Conservation (phyloP, 2,113 vertebrate species). For the Corythornis cristatus region DNA sequence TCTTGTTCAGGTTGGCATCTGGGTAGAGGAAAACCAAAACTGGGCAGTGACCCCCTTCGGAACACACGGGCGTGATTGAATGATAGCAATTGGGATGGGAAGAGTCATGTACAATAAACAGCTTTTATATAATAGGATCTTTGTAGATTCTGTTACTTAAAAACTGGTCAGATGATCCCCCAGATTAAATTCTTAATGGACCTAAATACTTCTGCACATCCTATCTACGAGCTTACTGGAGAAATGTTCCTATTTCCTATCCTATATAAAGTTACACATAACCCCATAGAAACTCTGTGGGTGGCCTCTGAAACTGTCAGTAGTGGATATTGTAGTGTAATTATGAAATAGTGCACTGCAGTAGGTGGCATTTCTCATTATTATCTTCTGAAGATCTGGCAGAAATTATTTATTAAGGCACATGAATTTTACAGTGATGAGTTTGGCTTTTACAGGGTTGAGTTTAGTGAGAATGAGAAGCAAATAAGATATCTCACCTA, state of each 20-base stretch:
- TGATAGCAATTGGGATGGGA: not conserved
- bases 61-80: not conserved
- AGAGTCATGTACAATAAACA: not conserved
- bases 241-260: not conserved
- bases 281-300: not conserved
- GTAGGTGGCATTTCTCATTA: not conserved
- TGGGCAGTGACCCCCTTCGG: not conserved
- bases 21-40: not conserved
- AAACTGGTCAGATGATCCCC: not conserved
- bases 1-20: slow-evolving; percentile 88
- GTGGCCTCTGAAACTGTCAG: not conserved
- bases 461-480: not conserved
- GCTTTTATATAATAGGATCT: not conserved
- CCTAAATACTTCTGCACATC: not conserved
- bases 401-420: not conserved
- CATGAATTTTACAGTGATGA: not conserved
- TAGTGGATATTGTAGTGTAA: not conserved
- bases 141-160: not conserved
- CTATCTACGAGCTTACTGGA: not conserved
- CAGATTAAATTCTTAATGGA: not conserved
- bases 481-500: not conserved
- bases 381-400: not conserved
- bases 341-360: not conserved
- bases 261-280: not conserved
- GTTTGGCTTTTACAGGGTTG: not conserved